Conservation (phyloP, 1,140 invertebrate species). For the Bombus turneri region DNA sequence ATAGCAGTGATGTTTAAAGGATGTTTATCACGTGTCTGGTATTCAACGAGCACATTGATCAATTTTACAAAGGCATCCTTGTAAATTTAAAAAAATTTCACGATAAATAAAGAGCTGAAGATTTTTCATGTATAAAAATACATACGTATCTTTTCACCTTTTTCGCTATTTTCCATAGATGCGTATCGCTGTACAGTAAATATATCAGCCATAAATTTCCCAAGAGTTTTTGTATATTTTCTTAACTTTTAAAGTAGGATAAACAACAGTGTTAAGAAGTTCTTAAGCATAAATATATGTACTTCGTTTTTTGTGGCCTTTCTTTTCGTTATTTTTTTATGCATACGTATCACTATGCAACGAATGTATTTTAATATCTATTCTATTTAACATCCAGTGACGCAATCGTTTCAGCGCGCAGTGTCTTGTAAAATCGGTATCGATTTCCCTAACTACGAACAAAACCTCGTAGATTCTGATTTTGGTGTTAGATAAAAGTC, state of each 20-base stretch:
- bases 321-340: too few species aligned
- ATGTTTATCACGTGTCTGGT: not conserved
- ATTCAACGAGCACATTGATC: not conserved
- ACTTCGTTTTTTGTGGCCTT: too few species aligned
- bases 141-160: not conserved
- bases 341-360: not conserved
- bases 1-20: not conserved
- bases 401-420: not conserved
- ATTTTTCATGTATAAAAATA: not conserved
- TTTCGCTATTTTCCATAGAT: not conserved
- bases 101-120: not conserved
- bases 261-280: too few species aligned
- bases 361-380: not conserved
- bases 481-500: constrained; percentile 3
- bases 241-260: too few species aligned
- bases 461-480: not conserved
- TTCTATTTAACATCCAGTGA: not conserved
- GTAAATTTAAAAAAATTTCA: not conserved
- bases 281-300: too few species aligned
- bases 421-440: not conserved
- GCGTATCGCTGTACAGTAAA: too few species aligned
- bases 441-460: not conserved
- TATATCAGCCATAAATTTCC: too few species aligned
- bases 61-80: not conserved
- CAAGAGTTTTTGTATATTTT: too few species aligned